These are phyloP conservation scores for Arothron firmamentum DNA, from an alignment of 2,113 vertebrate species.

Conservation along the genomic window DNA sequence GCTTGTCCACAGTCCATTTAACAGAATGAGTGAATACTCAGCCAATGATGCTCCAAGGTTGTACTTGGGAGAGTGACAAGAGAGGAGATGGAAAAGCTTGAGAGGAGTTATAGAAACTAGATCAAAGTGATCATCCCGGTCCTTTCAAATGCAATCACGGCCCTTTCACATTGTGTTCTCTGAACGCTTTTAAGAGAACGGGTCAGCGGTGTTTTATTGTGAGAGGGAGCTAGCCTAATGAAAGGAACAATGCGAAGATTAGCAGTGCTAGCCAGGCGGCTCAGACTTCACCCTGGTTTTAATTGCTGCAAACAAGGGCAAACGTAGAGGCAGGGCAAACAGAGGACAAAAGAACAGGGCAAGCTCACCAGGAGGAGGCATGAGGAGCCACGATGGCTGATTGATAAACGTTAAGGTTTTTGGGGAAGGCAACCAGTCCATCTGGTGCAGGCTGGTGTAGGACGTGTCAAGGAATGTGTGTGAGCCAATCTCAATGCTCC, in stretches of 20 bases:
- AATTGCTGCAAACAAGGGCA: constrained; percentile 82
- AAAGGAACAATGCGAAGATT: constrained; percentile 84
- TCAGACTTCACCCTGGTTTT: constrained; percentile 81
- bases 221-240: constrained; percentile 80
- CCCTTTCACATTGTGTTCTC: constrained; percentile 79
- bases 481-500: constrained; percentile 19
- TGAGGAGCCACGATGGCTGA: constrained; percentile 46
- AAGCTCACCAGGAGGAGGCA: constrained; percentile 54
- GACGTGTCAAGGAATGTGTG: constrained; percentile 44
- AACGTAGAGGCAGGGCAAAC: constrained; percentile 77
- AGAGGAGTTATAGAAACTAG: constrained; percentile 60
- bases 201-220: constrained; percentile 80
- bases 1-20: constrained; percentile 42
- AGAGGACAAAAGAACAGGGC: constrained; percentile 74
- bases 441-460: constrained; percentile 40
- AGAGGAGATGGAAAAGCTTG: constrained; percentile 15
- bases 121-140: constrained; percentile 79
- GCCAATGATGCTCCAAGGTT: constrained; percentile 59
- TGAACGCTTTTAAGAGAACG: constrained; percentile 75
- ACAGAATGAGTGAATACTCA: constrained; percentile 51
- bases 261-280: constrained; percentile 82
- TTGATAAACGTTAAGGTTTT: constrained; percentile 55
- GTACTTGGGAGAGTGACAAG: constrained; percentile 38
- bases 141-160: constrained; percentile 82
- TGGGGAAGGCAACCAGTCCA: constrained; percentile 54